phyloP scores from a whole-genome alignment of 2,797 vertebrate genomes.

The Acrossocheilus fasciatus region DNA sequence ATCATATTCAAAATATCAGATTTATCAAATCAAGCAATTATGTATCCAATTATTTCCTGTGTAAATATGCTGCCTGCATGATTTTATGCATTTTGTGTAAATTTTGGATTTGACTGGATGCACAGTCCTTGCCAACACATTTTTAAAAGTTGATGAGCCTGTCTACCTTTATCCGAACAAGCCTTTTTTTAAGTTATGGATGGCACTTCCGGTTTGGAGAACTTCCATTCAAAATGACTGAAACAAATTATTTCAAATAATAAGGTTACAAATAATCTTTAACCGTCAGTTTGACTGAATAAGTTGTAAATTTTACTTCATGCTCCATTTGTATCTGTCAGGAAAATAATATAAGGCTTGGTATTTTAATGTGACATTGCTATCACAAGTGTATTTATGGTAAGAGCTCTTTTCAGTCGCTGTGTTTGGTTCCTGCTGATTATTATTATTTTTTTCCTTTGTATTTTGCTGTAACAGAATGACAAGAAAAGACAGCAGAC shows the following conservation, averaged over 20 bases:
- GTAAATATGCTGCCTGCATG: background rate
- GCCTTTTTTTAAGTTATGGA: background rate
- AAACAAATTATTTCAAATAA: background rate
- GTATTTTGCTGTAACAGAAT: background rate
- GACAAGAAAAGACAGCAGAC: background rate
- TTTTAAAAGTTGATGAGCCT: background rate
- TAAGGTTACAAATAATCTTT: background rate
- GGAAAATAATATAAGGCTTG: background rate
- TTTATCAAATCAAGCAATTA: background rate
- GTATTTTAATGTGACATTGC: background rate
- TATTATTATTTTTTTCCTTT: background rate
- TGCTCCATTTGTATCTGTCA: background rate
- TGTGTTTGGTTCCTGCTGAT: background rate
- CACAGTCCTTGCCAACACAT: background rate
- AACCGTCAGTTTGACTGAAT: background rate
- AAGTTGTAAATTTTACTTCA: background rate
- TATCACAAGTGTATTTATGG: background rate
- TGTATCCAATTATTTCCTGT: background rate
- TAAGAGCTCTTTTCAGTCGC: background rate
- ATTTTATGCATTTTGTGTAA: background rate
- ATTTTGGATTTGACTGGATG: background rate
- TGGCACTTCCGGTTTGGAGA: background rate
- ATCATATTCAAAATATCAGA: background rate
- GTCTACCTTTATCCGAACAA: background rate
- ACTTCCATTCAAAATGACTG: background rate